These are phyloP conservation scores for Darevskia nairensis DNA, from an alignment of 2,797 vertebrate species.

Conservation along the genomic window DNA sequence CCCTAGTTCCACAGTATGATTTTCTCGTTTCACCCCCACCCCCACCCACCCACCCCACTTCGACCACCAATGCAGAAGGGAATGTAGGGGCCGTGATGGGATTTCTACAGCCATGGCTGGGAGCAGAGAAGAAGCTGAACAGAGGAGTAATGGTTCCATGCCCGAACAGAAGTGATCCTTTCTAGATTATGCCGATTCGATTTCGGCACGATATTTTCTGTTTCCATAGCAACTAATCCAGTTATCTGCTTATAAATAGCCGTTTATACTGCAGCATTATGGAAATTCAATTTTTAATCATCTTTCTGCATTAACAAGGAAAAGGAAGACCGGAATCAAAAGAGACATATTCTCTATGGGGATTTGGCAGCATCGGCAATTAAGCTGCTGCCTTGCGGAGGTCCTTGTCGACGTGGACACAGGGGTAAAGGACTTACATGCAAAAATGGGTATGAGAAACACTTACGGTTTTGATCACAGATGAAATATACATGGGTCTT, in stretches of 20 bases:
- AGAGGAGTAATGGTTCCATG: neutral
- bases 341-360: slow-evolving; percentile 41
- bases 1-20: neutral
- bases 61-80: neutral
- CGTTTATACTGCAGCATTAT: slow-evolving; percentile 60
- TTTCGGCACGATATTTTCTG: slow-evolving; percentile 51
- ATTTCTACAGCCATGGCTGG: neutral
- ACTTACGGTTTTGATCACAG: slow-evolving; percentile 14
- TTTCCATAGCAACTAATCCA: slow-evolving; percentile 72
- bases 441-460: slow-evolving; percentile 22
- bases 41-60: too few relatives aligned
- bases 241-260: slow-evolving; percentile 70
- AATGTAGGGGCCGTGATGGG: neutral
- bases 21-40: neutral
- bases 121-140: neutral
- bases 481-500: slow-evolving; percentile 31
- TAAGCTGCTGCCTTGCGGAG: slow-evolving; percentile 29
- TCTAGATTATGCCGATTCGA: slow-evolving; percentile 39
- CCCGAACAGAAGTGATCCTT: neutral
- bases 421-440: neutral
- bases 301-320: slow-evolving; percentile 34
- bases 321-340: slow-evolving; percentile 36
- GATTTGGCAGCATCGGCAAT: slow-evolving; percentile 37
- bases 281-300: slow-evolving; percentile 63
- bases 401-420: neutral